Conservation (phyloP, 2,797 vertebrate species). For the Cynodonichthys magdalenae region DNA sequence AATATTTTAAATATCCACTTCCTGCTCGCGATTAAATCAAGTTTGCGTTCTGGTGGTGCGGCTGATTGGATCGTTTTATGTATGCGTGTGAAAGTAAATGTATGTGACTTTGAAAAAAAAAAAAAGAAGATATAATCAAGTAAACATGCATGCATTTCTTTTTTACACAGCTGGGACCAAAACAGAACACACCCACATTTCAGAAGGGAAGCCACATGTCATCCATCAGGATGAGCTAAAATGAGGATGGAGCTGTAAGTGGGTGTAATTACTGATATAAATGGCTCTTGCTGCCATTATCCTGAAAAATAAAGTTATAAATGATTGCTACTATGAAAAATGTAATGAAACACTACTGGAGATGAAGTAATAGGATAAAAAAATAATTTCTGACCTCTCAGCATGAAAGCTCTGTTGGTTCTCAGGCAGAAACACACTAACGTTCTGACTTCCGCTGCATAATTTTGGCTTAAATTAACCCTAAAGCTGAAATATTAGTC, state of each 20-base stretch:
- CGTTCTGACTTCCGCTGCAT: not conserved
- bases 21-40: constrained; percentile 56
- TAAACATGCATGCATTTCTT: constrained; percentile 15
- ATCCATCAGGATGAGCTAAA: constrained; percentile 63
- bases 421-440: constrained; percentile 5
- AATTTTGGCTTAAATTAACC: not conserved
- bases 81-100: constrained; percentile 7
- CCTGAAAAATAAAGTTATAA: constrained; percentile 63
- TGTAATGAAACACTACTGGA: constrained; percentile 56
- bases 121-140: constrained; percentile 10
- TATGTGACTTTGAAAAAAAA: not conserved
- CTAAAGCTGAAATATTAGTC: not conserved
- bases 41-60: constrained; percentile 27
- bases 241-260: constrained; percentile 62
- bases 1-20: constrained; percentile 72
- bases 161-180: constrained; percentile 8
- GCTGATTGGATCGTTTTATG: constrained; percentile 24
- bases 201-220: constrained; percentile 34
- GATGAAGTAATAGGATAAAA: constrained; percentile 45
- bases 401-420: constrained; percentile 1
- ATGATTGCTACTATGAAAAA: constrained; percentile 53
- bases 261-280: constrained; percentile 68
- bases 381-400: constrained; percentile 32
- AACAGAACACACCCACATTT: constrained; percentile 39
- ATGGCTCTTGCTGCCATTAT: constrained; percentile 56